Evolutionary conservation across 1,140 invertebrate species (phyloP).

Genomic region (Zaprionus davidi): DNA sequence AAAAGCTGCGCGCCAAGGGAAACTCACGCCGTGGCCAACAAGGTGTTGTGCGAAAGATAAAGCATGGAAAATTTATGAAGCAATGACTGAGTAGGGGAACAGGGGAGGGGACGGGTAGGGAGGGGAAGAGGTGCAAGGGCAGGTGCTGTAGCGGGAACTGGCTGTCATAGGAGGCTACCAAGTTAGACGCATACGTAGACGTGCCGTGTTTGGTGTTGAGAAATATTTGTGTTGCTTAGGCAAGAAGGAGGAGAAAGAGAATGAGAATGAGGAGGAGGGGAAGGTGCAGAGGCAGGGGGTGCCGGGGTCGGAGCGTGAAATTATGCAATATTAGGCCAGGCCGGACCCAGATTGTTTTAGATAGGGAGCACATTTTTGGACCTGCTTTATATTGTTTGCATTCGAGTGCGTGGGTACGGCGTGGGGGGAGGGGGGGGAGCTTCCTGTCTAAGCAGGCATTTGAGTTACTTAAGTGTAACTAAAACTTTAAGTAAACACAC

Average conservation of each 20-base stretch:
- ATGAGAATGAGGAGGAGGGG: background rate
- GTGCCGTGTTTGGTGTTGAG: slow-evolving; percentile 63
- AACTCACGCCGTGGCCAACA: slow-evolving; percentile 39
- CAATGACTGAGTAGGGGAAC: slow-evolving; percentile 2
- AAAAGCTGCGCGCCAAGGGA: slow-evolving; percentile 58
- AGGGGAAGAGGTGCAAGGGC: slow-evolving; percentile 23
- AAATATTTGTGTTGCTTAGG: slow-evolving; percentile 73
- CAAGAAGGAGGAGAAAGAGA: too few species aligned
- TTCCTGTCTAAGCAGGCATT: slow-evolving; percentile 46
- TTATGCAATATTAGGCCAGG: slow-evolving; percentile 68
- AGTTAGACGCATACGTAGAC: slow-evolving; percentile 69
- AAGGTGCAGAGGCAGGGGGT: background rate
- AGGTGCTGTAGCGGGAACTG: slow-evolving; percentile 15
- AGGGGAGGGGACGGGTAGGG: background rate
- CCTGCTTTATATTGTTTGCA: slow-evolving; percentile 80
- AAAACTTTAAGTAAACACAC: slow-evolving; percentile 82
- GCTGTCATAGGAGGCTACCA: slow-evolving; percentile 37
- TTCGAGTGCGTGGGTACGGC: background rate
- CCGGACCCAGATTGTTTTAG: background rate
- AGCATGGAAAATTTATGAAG: slow-evolving; percentile 79
- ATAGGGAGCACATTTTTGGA: slow-evolving; percentile 21
- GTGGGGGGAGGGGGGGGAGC: background rate
- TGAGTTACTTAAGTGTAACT: slow-evolving; percentile 82
- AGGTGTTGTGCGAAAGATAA: slow-evolving; percentile 81
- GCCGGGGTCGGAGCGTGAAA: slow-evolving; percentile 61